phyloP scores from a whole-genome alignment of 2,113 vertebrate species.

The Neodon shergylaensis region DNA sequence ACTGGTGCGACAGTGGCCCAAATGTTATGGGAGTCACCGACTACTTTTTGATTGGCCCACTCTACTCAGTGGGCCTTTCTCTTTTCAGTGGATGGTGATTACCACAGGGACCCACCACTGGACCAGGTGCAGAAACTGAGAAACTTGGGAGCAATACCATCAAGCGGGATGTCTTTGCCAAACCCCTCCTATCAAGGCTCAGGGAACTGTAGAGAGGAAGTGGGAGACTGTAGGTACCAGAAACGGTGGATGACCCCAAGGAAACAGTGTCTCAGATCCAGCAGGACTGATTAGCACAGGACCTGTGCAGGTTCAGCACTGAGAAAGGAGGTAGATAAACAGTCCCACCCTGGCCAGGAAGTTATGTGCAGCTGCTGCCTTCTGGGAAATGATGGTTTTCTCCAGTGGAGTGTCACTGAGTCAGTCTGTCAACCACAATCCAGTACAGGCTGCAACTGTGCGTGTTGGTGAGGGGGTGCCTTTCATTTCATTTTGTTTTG shows the following conservation, averaged over 20 bases:
- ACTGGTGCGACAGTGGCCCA: background rate
- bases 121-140: background rate
- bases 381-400: background rate
- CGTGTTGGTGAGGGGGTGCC: background rate
- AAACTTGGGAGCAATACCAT: background rate
- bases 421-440: background rate
- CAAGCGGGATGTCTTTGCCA: background rate
- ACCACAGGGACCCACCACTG: background rate
- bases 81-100: background rate
- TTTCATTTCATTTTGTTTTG: background rate
- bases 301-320: background rate
- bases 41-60: background rate
- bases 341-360: background rate
- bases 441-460: background rate
- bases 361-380: background rate
- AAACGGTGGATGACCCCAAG: background rate
- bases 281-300: background rate
- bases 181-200: background rate
- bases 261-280: background rate
- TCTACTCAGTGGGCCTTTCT: background rate
- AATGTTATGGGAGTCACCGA: background rate
- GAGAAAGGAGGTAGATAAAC: background rate
- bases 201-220: background rate
- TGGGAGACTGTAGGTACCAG: background rate
- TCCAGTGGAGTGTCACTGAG: background rate